Percentiles rank a stretch among this genome's conserved stretches.
Evolutionary conservation across 2,797 vertebrate species (phyloP).

Genomic region (Platalea minor): DNA sequence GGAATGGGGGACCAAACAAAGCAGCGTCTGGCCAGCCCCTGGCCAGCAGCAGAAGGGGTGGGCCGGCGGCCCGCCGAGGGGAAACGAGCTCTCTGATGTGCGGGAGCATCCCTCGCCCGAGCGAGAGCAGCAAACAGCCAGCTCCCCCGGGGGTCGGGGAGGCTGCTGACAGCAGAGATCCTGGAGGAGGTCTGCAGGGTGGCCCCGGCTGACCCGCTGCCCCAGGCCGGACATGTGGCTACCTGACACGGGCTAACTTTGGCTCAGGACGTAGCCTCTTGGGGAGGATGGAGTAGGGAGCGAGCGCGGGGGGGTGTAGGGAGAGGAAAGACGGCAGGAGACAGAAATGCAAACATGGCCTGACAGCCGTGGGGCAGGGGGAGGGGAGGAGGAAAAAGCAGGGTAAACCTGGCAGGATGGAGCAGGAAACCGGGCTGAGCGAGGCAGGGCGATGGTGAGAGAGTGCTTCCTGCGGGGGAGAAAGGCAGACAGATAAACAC

Average conservation of each 20-base stretch:
- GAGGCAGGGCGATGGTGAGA: conserved; percentile 73
- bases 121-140: conserved; percentile 36
- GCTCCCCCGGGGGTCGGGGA: conserved; percentile 28
- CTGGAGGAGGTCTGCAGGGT: conserved; percentile 78
- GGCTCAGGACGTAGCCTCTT: conserved; percentile 59
- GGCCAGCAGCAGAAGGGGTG: background rate
- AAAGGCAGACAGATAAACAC: conserved; percentile 64
- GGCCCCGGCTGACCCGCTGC: conserved; percentile 75
- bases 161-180: conserved; percentile 76
- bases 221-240: conserved; percentile 65
- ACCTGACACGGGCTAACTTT: conserved; percentile 63
- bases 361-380: conserved; percentile 52
- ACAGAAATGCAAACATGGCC: conserved; percentile 72
- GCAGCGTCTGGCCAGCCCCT: background rate
- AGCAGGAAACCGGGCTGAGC: conserved; percentile 76
- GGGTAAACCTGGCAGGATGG: conserved; percentile 78
- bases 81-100: conserved; percentile 13
- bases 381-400: conserved; percentile 75
- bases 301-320: background rate
- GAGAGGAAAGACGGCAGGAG: conserved; percentile 74
- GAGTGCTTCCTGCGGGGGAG: conserved; percentile 75
- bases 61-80: background rate
- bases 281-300: conserved; percentile 64
- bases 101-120: conserved; percentile 37
- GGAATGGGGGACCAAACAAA: conserved; percentile 14